These are phyloP conservation scores for Oncorhynchus tshawytscha DNA, from an alignment of 2,113 vertebrate genomes.

Conservation along the genomic window DNA sequence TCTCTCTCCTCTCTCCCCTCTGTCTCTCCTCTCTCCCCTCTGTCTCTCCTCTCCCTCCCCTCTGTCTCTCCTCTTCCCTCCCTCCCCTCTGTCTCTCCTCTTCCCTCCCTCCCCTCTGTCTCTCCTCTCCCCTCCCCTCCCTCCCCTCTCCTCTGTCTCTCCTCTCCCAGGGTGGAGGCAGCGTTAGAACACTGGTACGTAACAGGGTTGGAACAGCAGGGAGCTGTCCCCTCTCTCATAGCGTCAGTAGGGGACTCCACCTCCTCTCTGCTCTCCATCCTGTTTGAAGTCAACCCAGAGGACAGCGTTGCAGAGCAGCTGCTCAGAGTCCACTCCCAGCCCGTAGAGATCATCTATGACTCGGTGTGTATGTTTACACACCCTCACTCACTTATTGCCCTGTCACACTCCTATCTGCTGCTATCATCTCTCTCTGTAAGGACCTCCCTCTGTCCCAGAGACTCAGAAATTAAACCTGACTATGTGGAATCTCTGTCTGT, in stretches of 20 bases:
- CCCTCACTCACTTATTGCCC: neutral
- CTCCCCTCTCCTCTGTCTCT: neutral
- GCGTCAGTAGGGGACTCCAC: slow-evolving; percentile 81
- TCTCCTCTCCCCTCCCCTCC: too few species aligned
- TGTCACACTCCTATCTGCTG: neutral
- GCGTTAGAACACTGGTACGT: slow-evolving; percentile 91
- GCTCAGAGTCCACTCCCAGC: slow-evolving; percentile 84
- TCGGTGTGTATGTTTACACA: slow-evolving; percentile 74
- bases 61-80: too few species aligned
- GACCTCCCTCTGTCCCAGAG: too few species aligned
- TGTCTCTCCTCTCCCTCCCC: neutral
- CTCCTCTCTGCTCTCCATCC: slow-evolving; percentile 85
- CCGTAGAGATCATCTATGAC: slow-evolving; percentile 95
- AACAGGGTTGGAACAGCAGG: slow-evolving; percentile 85
- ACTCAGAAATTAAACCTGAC: too few species aligned
- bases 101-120: neutral
- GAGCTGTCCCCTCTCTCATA: slow-evolving; percentile 84
- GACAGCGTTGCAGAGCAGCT: slow-evolving; percentile 82
- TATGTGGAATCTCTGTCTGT: too few species aligned
- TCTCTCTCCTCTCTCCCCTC: neutral
- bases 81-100: too few species aligned
- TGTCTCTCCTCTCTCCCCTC: too few species aligned
- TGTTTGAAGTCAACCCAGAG: slow-evolving; percentile 87
- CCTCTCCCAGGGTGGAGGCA: slow-evolving; percentile 80
- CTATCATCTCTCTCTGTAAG: too few species aligned